phyloP scores from a whole-genome alignment of 2,797 vertebrate species.

The Myotis vivesi region DNA sequence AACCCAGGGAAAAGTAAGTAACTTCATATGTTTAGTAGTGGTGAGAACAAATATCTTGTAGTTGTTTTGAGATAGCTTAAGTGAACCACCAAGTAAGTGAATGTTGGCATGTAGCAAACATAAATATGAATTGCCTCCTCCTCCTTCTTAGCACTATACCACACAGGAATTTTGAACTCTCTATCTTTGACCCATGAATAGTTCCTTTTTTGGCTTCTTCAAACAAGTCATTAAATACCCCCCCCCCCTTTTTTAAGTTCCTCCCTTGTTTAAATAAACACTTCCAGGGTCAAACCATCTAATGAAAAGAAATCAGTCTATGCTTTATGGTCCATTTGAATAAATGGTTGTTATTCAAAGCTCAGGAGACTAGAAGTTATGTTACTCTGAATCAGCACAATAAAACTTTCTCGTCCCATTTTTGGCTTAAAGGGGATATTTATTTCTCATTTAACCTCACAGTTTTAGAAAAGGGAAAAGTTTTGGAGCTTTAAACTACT shows the following conservation, averaged over 20 bases:
- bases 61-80: background rate
- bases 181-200: background rate
- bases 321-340: background rate
- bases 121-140: background rate
- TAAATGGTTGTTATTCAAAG: background rate
- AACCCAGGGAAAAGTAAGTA: background rate
- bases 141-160: background rate
- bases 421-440: background rate
- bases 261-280: constrained; percentile 39
- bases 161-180: background rate
- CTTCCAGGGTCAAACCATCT: background rate
- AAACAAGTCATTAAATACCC: background rate
- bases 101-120: background rate
- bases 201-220: background rate
- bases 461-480: background rate
- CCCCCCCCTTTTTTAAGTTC: background rate
- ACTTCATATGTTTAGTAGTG: background rate
- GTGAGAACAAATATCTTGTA: background rate
- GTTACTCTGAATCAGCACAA: background rate
- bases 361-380: background rate
- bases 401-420: background rate
- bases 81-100: background rate
- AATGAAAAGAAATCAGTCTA: background rate
- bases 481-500: background rate
- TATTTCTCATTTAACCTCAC: background rate